Percentiles rank a stretch among this genome's conserved stretches.
Conservation (phyloP, 1,140 invertebrate species). For the Heliconius congener region DNA sequence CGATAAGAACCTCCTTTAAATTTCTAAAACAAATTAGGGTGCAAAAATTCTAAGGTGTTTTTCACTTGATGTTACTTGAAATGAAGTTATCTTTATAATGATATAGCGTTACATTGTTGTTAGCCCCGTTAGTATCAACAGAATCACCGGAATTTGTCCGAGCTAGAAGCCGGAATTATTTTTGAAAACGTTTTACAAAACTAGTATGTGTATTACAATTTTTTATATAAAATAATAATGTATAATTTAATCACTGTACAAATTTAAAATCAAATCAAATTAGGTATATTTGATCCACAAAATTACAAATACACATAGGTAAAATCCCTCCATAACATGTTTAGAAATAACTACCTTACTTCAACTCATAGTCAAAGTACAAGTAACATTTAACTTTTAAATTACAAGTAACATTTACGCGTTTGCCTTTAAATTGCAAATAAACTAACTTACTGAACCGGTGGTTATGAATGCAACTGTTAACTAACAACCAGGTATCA, state of each 20-base stretch:
- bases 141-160: no score
- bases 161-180: no score
- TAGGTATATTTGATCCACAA: neutral
- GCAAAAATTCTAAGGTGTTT: no score
- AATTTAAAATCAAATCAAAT: neutral
- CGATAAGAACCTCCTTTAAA: no score
- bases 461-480: slow-evolving; percentile 29
- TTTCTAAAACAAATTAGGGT: no score
- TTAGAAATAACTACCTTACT: neutral
- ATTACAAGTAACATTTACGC: slow-evolving; percentile 37
- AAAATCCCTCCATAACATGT: neutral
- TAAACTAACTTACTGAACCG: slow-evolving; percentile 29
- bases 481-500: slow-evolving; percentile 17
- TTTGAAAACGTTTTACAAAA: no score
- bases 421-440: slow-evolving; percentile 54
- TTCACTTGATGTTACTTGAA: no score
- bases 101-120: no score
- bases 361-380: neutral
- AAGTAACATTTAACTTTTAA: slow-evolving; percentile 27
- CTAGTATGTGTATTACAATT: no score
- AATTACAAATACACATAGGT: neutral
- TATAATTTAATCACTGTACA: neutral
- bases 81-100: no score
- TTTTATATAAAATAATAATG: no score
- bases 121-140: no score